phyloP scores from a whole-genome alignment of 1,140 invertebrate species.

The Coenobita brevimanus region DNA sequence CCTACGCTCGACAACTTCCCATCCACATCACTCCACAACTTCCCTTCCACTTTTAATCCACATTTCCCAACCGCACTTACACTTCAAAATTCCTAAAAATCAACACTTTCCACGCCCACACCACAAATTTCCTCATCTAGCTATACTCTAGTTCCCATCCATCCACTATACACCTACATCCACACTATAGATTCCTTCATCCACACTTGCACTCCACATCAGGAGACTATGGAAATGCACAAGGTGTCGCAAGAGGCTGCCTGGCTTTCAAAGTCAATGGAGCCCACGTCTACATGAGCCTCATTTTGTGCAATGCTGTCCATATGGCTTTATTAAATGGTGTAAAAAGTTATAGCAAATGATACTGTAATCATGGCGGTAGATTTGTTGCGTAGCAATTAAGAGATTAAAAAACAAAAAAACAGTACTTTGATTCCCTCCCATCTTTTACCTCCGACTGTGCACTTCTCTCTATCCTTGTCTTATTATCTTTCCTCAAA shows the following conservation, averaged over 20 bases:
- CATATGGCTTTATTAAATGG: conserved; percentile 65
- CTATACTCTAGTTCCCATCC: too few relatives aligned
- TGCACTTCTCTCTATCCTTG: neutral
- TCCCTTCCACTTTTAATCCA: too few relatives aligned
- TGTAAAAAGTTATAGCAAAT: conserved; percentile 66
- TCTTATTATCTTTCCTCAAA: neutral
- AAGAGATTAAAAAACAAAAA: conserved; percentile 23
- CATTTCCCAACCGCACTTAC: too few relatives aligned
- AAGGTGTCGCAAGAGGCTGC: neutral
- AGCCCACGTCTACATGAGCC: conserved; percentile 38
- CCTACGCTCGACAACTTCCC: too few relatives aligned
- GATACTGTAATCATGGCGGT: conserved; percentile 63
- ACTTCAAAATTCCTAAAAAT: too few relatives aligned
- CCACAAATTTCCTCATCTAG: too few relatives aligned
- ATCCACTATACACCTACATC: too few relatives aligned
- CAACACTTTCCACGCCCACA: too few relatives aligned
- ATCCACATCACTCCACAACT: too few relatives aligned
- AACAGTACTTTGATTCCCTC: neutral
- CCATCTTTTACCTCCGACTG: neutral
- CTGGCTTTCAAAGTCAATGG: conserved; percentile 35
- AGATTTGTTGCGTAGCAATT: conserved; percentile 63
- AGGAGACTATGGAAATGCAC: too few relatives aligned
- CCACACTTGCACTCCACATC: too few relatives aligned
- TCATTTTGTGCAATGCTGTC: conserved; percentile 65
- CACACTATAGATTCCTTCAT: too few relatives aligned